Conservation (phyloP, 2,888 invertebrate genomes). For the Drosophila mimetica region DNA sequence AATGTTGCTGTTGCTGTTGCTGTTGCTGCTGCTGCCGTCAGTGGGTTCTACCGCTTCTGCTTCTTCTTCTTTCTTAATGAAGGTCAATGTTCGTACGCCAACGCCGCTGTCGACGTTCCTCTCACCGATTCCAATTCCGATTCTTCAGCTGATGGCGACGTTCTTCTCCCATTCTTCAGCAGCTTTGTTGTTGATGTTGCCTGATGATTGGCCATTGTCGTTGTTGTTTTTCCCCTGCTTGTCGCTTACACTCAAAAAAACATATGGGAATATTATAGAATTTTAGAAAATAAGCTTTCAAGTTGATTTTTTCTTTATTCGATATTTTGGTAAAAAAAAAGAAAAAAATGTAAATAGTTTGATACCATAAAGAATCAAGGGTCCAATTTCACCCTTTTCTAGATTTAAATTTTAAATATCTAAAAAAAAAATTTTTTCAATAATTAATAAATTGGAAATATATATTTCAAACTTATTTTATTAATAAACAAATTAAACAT, state of each 20-base stretch:
- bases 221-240: constrained; percentile 23
- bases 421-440: too few species aligned
- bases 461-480: too few species aligned
- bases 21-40: constrained; percentile 27
- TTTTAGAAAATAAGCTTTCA: not conserved
- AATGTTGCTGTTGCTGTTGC: constrained; percentile 30
- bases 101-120: constrained; percentile 45
- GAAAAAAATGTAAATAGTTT: too few species aligned
- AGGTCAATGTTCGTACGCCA: constrained; percentile 81
- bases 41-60: constrained; percentile 36
- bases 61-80: constrained; percentile 72
- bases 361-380: too few species aligned
- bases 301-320: too few species aligned
- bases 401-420: too few species aligned
- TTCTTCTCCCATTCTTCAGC: constrained; percentile 35
- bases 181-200: constrained; percentile 42
- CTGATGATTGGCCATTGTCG: constrained; percentile 41
- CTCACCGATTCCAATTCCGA: constrained; percentile 24
- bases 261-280: not conserved
- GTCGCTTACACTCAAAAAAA: constrained; percentile 36
- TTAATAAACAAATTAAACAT: too few species aligned
- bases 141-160: constrained; percentile 12
- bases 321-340: too few species aligned
- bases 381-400: too few species aligned
- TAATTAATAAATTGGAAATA: too few species aligned